phyloP scores from a whole-genome alignment of 2,797 vertebrate species.

The Sebastes itinus region DNA sequence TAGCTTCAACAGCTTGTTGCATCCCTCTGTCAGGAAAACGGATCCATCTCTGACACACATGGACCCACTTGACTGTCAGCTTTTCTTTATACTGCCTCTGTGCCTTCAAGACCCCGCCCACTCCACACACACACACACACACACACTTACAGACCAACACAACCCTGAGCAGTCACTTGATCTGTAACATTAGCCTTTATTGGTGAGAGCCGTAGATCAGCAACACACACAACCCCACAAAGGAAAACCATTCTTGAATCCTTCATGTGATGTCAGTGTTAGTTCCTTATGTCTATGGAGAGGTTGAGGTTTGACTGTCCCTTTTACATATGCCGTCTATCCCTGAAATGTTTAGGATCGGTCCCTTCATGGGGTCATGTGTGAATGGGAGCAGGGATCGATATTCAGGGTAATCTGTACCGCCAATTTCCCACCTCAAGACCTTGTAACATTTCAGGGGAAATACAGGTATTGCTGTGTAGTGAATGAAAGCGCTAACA shows the following conservation, averaged over 20 bases:
- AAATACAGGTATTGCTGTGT: too few species aligned
- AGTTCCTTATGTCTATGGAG: not conserved
- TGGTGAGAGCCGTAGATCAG: conserved; percentile 5
- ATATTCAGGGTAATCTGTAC: not conserved
- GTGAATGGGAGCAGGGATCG: not conserved
- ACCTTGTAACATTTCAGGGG: not conserved
- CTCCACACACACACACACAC: conserved; percentile 4
- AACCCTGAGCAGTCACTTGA: conserved; percentile 65
- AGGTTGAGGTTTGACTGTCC: not conserved
- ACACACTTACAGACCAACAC: conserved; percentile 13
- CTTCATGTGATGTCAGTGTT: not conserved
- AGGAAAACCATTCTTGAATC: not conserved
- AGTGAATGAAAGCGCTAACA: too few species aligned
- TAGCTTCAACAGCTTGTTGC: conserved; percentile 22
- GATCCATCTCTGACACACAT: conserved; percentile 1
- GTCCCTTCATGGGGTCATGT: not conserved
- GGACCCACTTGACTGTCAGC: not conserved
- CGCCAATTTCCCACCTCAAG: not conserved
- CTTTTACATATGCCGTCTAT: too few species aligned
- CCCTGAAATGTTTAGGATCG: not conserved
- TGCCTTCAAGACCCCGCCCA: conserved; percentile 43
- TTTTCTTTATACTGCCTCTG: conserved; percentile 52
- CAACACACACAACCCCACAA: not conserved
- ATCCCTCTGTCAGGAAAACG: not conserved
- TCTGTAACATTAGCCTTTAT: conserved; percentile 77